Percentiles rank a stretch among this genome's conserved stretches.
Evolutionary conservation across 2,113 vertebrate species (phyloP).

Genomic region (Deroptyus accipitrinus): DNA sequence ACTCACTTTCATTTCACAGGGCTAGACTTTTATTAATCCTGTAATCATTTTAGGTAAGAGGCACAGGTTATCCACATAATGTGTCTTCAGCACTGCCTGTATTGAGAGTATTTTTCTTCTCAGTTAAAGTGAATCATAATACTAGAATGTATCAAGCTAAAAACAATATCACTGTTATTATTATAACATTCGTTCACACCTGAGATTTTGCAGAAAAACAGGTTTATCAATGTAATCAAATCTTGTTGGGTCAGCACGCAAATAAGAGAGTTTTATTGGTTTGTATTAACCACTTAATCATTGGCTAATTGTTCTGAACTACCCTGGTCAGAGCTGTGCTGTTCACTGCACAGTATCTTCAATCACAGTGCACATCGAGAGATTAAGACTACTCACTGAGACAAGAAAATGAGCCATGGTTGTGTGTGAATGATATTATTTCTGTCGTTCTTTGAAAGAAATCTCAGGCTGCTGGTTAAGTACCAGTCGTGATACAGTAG

Average conservation of each 20-base stretch:
- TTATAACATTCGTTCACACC: neutral
- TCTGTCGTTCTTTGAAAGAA: neutral
- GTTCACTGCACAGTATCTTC: neutral
- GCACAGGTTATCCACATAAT: constrained; percentile 39
- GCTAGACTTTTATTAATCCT: constrained; percentile 56
- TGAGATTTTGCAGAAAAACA: neutral
- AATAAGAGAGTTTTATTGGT: neutral
- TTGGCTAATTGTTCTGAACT: neutral
- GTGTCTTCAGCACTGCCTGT: neutral
- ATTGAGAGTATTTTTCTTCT: constrained; percentile 19
- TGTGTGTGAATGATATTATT: neutral
- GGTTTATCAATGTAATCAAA: neutral
- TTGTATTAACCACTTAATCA: neutral
- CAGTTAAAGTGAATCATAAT: neutral
- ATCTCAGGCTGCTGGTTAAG: neutral
- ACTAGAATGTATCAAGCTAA: neutral
- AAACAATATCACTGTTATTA: neutral
- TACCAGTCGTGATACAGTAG: neutral
- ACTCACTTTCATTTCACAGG: constrained; percentile 53
- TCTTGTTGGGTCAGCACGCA: neutral
- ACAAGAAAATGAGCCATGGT: neutral
- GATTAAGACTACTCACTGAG: neutral
- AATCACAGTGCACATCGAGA: neutral
- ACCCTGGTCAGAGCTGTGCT: neutral
- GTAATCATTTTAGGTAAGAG: constrained; percentile 68